Base-by-base conservation (phyloP, 1,140 invertebrate species). In the Tetragonula clypearis region DNA sequence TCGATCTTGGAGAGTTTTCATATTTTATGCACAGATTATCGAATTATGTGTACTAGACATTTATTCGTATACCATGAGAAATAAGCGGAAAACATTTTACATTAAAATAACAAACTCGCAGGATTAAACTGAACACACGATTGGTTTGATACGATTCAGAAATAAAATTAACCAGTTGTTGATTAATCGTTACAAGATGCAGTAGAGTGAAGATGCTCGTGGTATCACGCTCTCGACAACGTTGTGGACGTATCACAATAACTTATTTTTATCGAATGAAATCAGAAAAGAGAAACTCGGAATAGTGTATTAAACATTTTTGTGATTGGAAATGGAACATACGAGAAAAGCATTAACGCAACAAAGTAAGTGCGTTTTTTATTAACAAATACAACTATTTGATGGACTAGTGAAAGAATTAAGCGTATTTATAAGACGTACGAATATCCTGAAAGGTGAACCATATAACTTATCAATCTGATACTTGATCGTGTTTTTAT, bases 211-310 rank as follows among this genome's bases (percentile, higher is more conserved):
- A 73, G 41, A 79, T 35, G 15, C 41, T 56, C 81, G 73, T 82
- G 81, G 66, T 77, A 77, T 74, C 49, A 82, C 6, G 15, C 26
- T 76, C 23, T 69, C 21, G 71, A 74, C 68, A 5, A 68, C 73
- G 30, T 80, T 86, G 86, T 76, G 72, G 80, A 80, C 56, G 66
- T 82, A 62, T 86, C 58, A 58, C 53, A 86, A 73, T 76, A 65
- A 81, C 62, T 86, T 86, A 88, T 88, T 88, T 88, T 88, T 88
- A 88, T 86, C 17, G 71, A 49, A 49, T 80, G 84, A 69, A 56
- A 80, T 35, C 35, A 56, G 75, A 19, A 77, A 49, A 53, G 41
- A 55, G 65, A 78, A 88, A 69, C 71, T 49, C 19, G 65, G 75
- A 74, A 83, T 30, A 66, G 79, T 88, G 87, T 69, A 62, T 80